Evolutionary conservation across 1,140 invertebrate genomes (phyloP).

Genomic region (Carcinoscorpius rotundicauda): DNA sequence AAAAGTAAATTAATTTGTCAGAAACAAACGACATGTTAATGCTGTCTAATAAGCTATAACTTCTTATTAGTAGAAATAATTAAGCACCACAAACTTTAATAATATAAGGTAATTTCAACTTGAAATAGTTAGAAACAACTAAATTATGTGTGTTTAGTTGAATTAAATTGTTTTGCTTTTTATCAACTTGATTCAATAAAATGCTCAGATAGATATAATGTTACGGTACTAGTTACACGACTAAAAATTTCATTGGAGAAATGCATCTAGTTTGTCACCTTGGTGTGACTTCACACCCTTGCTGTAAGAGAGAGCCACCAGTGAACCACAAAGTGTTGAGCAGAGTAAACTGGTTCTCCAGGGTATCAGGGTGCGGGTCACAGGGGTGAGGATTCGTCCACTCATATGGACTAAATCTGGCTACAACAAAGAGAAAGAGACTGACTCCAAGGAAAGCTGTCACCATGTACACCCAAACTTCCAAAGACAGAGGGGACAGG

Average conservation of each 20-base stretch:
- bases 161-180: slow-evolving; percentile 14
- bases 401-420: slow-evolving; percentile 84
- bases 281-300: slow-evolving; percentile 76
- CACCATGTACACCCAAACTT: slow-evolving; percentile 68
- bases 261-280: slow-evolving; percentile 47
- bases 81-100: too few relatives aligned
- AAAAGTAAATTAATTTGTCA: too few relatives aligned
- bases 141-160: too few relatives aligned
- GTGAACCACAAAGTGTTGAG: slow-evolving; percentile 59
- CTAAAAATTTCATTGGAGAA: too few relatives aligned
- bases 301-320: slow-evolving; percentile 62
- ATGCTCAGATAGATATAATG: too few relatives aligned
- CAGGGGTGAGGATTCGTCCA: slow-evolving; percentile 65
- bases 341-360: slow-evolving; percentile 59
- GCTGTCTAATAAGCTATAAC: too few relatives aligned
- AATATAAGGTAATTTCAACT: too few relatives aligned
- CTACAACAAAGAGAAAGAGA: slow-evolving; percentile 75
- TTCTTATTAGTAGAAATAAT: too few relatives aligned
- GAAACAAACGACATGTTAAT: too few relatives aligned
- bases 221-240: too few relatives aligned
- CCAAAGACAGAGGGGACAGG: slow-evolving; percentile 68
- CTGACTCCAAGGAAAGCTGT: slow-evolving; percentile 80
- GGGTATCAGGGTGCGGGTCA: slow-evolving; percentile 52
- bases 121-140: too few relatives aligned
- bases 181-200: slow-evolving; percentile 21